Percentiles rank a stretch among this genome's conserved stretches.
phyloP scores from a whole-genome alignment of 2,797 vertebrate species.

The Mionectes olivaceus region DNA sequence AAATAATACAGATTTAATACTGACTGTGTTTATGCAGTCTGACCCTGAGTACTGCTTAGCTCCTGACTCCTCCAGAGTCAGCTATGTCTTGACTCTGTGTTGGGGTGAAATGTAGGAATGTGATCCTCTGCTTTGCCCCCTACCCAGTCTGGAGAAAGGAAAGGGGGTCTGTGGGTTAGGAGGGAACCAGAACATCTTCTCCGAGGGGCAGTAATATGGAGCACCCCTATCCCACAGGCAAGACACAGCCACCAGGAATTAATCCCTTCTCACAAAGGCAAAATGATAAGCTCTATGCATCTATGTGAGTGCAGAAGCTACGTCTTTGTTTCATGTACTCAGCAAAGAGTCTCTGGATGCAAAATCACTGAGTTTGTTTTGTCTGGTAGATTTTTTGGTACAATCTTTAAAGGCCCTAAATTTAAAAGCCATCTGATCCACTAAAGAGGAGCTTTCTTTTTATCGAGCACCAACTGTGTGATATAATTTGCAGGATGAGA shows the following conservation, averaged over 20 bases:
- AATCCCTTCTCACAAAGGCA: neutral
- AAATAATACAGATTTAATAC: conserved; percentile 64
- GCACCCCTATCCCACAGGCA: neutral
- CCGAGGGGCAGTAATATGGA: fast-evolving
- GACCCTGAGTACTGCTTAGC: conserved; percentile 22
- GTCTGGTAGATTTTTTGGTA: neutral
- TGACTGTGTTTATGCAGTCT: conserved; percentile 63
- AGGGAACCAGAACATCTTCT: neutral
- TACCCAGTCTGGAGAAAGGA: neutral
- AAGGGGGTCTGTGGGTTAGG: neutral
- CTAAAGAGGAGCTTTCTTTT: neutral
- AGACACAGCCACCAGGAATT: neutral
- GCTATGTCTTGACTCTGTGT: neutral
- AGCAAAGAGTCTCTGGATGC: neutral
- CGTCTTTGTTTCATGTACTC: neutral
- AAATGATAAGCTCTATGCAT: neutral
- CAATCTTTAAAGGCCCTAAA: neutral
- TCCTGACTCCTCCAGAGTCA: conserved; percentile 18
- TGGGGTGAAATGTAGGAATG: conserved; percentile 14
- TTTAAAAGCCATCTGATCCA: neutral
- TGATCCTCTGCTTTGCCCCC: neutral
- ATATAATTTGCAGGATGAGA: neutral
- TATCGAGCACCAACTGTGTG: neutral
- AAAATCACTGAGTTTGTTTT: neutral
- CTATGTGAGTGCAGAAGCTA: neutral